A percentile compares a stretch with the other conserved stretches of the same genome.
phyloP scores from a whole-genome alignment of 2,113 vertebrate species.

The Abramis brama region DNA sequence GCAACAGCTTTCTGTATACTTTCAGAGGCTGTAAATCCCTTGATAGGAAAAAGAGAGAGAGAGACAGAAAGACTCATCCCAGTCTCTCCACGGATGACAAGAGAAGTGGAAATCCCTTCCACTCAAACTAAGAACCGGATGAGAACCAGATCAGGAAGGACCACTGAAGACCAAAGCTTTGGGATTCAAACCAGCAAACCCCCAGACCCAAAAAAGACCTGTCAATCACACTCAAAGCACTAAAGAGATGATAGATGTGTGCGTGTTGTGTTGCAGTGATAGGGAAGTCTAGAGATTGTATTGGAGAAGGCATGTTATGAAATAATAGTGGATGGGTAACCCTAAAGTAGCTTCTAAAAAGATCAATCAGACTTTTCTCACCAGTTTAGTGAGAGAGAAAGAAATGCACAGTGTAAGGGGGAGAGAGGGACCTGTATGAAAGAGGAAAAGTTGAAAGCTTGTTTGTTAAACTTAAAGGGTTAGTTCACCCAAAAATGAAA shows the following conservation, averaged over 20 bases:
- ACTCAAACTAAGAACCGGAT: conserved; percentile 48
- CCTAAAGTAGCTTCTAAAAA: not conserved
- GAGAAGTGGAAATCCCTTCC: conserved; percentile 41
- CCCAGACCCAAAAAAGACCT: conserved; percentile 35
- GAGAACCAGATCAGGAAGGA: conserved; percentile 43
- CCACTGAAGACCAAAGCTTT: conserved; percentile 38
- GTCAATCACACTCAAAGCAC: conserved; percentile 30
- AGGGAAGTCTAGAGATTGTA: not conserved
- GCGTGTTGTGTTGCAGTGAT: conserved; percentile 16
- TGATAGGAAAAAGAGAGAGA: not conserved
- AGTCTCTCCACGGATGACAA: conserved; percentile 13
- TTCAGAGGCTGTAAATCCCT: conserved; percentile 37
- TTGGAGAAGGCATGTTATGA: not conserved
- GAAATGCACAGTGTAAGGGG: not conserved
- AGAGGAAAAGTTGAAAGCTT: not conserved
- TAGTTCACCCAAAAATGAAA: too few species aligned
- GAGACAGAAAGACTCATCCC: conserved; percentile 4
- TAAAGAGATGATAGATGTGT: conserved; percentile 27
- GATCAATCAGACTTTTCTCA: conserved; percentile 24
- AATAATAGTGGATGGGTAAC: conserved; percentile 13
- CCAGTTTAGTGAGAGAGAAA: not conserved
- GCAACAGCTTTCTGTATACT: conserved; percentile 37
- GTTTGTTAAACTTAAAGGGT: not conserved
- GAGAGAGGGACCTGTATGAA: not conserved
- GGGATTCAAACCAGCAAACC: conserved; percentile 45